A percentile compares a stretch with the other conserved stretches of the same genome.
phyloP scores from a whole-genome alignment of 1,140 invertebrate species.

The Globodera rostochiensis region DNA sequence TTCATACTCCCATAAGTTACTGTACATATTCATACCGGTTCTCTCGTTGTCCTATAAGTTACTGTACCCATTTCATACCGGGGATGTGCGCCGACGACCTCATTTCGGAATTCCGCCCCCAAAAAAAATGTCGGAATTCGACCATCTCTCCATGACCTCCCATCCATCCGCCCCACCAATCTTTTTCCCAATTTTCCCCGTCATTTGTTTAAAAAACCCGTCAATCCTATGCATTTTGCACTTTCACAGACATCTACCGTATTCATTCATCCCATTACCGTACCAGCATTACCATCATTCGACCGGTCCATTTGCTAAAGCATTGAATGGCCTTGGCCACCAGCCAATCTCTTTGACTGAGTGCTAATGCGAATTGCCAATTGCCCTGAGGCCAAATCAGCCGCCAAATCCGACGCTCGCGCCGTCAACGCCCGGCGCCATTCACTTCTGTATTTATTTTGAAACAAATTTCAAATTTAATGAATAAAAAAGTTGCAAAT shows the following conservation, averaged over 20 bases:
- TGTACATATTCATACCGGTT: too few species aligned
- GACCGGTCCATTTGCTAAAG: neutral
- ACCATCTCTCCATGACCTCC: too few species aligned
- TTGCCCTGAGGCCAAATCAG: neutral
- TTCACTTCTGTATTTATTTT: neutral
- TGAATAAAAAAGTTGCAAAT: too few species aligned
- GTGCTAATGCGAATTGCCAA: conserved; percentile 17
- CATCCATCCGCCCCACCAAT: neutral
- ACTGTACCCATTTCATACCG: too few species aligned
- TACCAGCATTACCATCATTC: neutral
- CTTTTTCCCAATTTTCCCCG: neutral
- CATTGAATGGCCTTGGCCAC: neutral
- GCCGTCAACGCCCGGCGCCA: neutral
- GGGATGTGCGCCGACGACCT: too few species aligned
- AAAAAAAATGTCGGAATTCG: too few species aligned
- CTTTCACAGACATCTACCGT: neutral
- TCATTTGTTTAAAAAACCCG: neutral
- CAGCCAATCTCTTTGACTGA: neutral
- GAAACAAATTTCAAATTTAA: too few species aligned
- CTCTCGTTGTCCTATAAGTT: too few species aligned
- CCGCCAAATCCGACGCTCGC: neutral
- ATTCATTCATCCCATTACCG: neutral
- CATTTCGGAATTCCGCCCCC: too few species aligned
- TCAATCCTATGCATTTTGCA: neutral
- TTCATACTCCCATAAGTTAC: too few species aligned